Evolutionary conservation across 2,113 vertebrate genomes (phyloP), one percentile per base, ranked within the genome.

Genomic region (Grammatotria lemairii): DNA sequence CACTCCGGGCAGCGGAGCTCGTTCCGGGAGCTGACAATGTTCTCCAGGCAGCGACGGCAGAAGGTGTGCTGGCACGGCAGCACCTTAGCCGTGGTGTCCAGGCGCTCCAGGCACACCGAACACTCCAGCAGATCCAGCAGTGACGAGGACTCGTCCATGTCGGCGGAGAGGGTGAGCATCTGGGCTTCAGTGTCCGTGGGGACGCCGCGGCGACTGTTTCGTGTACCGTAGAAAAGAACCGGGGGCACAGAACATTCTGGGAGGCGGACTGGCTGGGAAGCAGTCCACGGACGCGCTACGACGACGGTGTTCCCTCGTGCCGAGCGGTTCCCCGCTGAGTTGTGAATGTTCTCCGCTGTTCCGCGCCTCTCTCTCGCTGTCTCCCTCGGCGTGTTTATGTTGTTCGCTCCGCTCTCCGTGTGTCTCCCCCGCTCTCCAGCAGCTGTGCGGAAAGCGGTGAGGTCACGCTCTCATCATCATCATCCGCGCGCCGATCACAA

Each of bases 51-150:
- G 95, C 98, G 98, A 90, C 97, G 98, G 95, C 98, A 99, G 97
- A 99, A 98, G 92, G 98, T 99, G 96, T 99, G 98, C 96, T 99
- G 98, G 93, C 98, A 99, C 13, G 98, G 98, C 86, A 99, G 97
- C 85, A 98, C 98, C 94, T 97, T 97, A 94, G 98, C 98, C 88
- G 97, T 98, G 87, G 98, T 97, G 96, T 99, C 98, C 97, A 99
- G 95, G 86, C 98, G 97, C 95, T 98, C 98, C 97, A 99, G 95
- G 95, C 98, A 99, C 90, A 99, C 98, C 58, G 98, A 98, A 93
- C 98, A 99, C 96, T 99, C 98, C 96, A 99, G 94, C 85, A 99
- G 91, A 96, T 99, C 98, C 97, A 99, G 94, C 93, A 99, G 96
- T 86, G 98, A 98, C 91, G 98, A 98, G 78, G 98, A 98, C 95